Evolutionary conservation across 1,140 invertebrate species (phyloP), one percentile per base, ranked within the genome.

Genomic region (Dreissena rostriformis): DNA sequence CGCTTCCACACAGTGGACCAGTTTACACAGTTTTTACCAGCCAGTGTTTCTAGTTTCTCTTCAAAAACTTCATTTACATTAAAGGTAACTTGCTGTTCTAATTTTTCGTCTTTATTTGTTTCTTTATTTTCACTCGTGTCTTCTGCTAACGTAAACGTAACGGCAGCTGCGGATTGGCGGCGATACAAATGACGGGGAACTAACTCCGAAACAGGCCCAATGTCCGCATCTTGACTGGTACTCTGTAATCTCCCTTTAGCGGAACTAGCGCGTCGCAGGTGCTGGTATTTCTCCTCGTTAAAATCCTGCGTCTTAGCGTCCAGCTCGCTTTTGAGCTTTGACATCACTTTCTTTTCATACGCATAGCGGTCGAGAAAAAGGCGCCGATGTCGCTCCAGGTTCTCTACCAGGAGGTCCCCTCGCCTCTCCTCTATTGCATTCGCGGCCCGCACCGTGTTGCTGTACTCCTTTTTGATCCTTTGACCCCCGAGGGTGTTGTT

Each of bases 141-240:
- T 4, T 55, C 53, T 19, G 29, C 17, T 2, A 67, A 7, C 8
- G 57, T 15, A 66, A 77, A 77, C 52, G 65, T 78, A 22, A 78
- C 75, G 22, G 61, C 63, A 67, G 29, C 49, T 67, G 39, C 66
- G 19, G 39, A 22, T 26, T 78, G 39, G 6, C 5, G 14, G 19
- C 75, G 63, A 51, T 78, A 82, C n/a, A 65, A 82, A 17, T 82
- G 66, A 52, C 79, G 72, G 10, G 79, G 79, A n/a, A 82, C 29
- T 26, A 82, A 51, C 65, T 82, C 79, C 10, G 28, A 57, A 10
- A 82, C 70, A 17, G 52, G 26, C 19, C 79, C 57, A 5, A 65
- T 65, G 22, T 82, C 49, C 19, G 66, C 19, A 51, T 73, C 24
- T 39, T 73, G 53, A 19, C 52, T 73, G 15, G n/a, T 26, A 12